Base-by-base conservation (phyloP, 2,113 vertebrate genomes). In the Caloenas nicobarica region DNA sequence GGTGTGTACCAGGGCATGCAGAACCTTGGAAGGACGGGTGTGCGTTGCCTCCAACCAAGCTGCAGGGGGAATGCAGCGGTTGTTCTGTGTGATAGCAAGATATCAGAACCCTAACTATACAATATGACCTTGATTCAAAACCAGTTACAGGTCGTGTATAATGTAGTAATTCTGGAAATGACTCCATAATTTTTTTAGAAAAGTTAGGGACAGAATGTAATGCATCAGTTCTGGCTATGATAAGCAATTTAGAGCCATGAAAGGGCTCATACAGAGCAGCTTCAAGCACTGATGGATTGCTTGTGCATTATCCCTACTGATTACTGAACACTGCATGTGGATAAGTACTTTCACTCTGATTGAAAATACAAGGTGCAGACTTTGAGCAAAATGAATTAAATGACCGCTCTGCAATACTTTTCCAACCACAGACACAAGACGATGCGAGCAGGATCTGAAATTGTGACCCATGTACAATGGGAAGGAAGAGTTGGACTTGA, bases 361-460 rank as follows among this genome's bases (percentile, higher is more conserved):
- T 91, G 95, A 96, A 96, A 76, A 86, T 44, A 86, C 9, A 77
- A 88, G 76, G 29, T 74, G 38, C 46, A 95, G 85, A 84, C 76
- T 96, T 95, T 88, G 88, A 95, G 88, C 82, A 92, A 96, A 94
- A 86, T 84, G 24, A 95, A 94, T 91, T 73, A 90, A 88, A 93
- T 60, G 68, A 74, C 76, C 61, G 60, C 64, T 86, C 51, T 9
- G 23, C 54, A 89, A 58, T 40, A 62, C 62, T 88, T 88, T 89
- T 54, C 69, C 64, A 65, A 58, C 28, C 48, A 34, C 76, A 80
- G 69, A 51, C 29, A 66, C 58, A 74, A 86, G 76, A 78, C 10
- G 70, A 77, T n/a, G 54, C 0, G 14, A 64, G 46, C 58, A 73
- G 50, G 58, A 88, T 7, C 46, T 70, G 66, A 68, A 88, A 85